Conservation (phyloP, 2,888 invertebrate species). For the Tipula unca region DNA sequence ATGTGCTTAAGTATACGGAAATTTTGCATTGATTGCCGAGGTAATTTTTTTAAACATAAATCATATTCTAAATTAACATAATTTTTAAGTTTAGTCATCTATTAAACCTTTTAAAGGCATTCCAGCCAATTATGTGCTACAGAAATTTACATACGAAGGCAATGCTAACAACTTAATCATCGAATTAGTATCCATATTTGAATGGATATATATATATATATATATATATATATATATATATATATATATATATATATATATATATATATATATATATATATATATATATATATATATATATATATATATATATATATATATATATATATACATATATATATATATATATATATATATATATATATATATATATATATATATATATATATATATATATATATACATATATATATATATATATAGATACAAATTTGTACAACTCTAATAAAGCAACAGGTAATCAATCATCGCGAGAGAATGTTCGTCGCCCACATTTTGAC, state of each 20-base stretch:
- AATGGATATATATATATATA: neutral
- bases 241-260: neutral
- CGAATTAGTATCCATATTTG: neutral
- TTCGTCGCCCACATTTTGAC: neutral
- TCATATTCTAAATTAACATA: neutral
- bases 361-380: neutral
- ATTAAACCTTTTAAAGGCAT: neutral
- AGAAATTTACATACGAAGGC: neutral
- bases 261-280: neutral
- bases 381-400: neutral
- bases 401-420: too few relatives aligned
- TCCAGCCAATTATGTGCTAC: neutral
- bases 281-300: neutral
- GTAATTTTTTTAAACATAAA: slow-evolving; percentile 28
- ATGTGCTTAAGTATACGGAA: slow-evolving; percentile 36
- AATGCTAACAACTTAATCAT: neutral
- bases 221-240: neutral
- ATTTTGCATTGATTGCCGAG: slow-evolving; percentile 36
- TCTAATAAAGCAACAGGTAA: slow-evolving; percentile 14
- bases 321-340: neutral
- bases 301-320: neutral
- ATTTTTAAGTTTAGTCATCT: neutral
- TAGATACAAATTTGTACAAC: neutral
- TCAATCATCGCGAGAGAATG: neutral
- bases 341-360: neutral